A percentile compares a stretch with the other conserved stretches of the same genome.
Conservation (phyloP, 2,888 invertebrate genomes). For the Danaus chrysippus region DNA sequence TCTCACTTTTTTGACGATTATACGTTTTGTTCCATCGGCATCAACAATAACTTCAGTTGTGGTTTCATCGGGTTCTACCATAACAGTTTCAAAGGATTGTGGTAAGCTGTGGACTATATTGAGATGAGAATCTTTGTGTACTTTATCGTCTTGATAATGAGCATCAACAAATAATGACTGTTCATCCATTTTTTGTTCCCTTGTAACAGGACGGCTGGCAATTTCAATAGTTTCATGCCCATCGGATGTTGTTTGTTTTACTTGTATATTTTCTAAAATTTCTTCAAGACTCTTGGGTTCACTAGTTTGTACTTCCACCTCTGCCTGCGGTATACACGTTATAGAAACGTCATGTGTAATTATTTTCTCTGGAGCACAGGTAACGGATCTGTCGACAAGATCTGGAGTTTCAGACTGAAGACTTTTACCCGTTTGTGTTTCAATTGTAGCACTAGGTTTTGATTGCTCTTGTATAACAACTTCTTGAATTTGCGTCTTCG, state of each 20-base stretch:
- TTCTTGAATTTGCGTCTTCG: constrained; percentile 18
- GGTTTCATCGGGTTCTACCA: constrained; percentile 90
- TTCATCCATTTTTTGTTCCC: constrained; percentile 70
- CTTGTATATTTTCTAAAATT: constrained; percentile 81
- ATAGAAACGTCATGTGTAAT: constrained; percentile 72
- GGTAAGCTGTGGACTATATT: constrained; percentile 85
- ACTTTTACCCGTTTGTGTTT: constrained; percentile 85
- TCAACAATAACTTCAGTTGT: constrained; percentile 90
- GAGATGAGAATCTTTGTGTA: constrained; percentile 81
- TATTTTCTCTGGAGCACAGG: constrained; percentile 57
- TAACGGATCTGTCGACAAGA: constrained; percentile 63
- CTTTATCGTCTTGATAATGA: constrained; percentile 80
- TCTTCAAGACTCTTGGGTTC: constrained; percentile 70
- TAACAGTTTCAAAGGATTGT: constrained; percentile 88
- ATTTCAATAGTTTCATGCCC: constrained; percentile 86
- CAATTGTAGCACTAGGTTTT: constrained; percentile 59
- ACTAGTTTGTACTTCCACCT: constrained; percentile 82
- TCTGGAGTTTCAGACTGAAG: constrained; percentile 67
- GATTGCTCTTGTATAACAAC: constrained; percentile 34
- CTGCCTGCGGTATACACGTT: constrained; percentile 74
- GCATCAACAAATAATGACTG: constrained; percentile 85
- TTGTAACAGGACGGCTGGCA: constrained; percentile 79
- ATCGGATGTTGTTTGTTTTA: constrained; percentile 81
- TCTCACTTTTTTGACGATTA: constrained; percentile 86
- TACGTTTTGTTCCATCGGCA: constrained; percentile 88